phyloP scores from a whole-genome alignment of 23 tunicate genomes.

The Clavelina lepadiformis region DNA sequence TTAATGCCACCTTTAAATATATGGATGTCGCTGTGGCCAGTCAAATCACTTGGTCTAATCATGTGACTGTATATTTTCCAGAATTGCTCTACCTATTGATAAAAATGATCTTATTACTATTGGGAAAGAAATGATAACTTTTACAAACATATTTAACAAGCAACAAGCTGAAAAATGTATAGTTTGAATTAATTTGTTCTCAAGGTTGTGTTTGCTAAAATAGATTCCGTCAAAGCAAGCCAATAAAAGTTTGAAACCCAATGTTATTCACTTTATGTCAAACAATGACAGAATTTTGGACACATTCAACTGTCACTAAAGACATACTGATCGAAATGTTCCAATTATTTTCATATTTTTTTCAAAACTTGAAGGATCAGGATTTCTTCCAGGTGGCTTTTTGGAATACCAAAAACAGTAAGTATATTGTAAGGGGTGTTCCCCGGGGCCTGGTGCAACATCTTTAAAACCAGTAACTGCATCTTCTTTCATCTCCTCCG shows the following conservation, averaged over 20 bases:
- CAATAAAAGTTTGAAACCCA: no score
- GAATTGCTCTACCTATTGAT: slow-evolving; percentile 85
- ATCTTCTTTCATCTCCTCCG: slow-evolving; percentile 34
- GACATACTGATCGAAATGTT: slow-evolving; percentile 71
- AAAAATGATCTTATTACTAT: background rate
- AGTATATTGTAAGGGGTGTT: slow-evolving; percentile 79
- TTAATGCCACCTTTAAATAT: slow-evolving; percentile 90
- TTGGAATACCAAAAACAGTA: slow-evolving; percentile 96
- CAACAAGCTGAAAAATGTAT: no score
- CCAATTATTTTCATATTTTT: slow-evolving; percentile 77
- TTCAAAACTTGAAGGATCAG: slow-evolving; percentile 72
- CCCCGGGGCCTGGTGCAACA: slow-evolving; percentile 71
- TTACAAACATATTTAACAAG: no score
- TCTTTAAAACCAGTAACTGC: slow-evolving; percentile 26
- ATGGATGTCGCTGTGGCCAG: slow-evolving; percentile 84
- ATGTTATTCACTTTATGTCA: no score
- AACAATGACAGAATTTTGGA: no score
- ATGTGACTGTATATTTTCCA: slow-evolving; percentile 97
- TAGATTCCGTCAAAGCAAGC: no score
- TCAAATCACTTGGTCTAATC: slow-evolving; percentile 73
- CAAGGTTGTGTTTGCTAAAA: no score
- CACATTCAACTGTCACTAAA: no score
- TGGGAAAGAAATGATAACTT: background rate
- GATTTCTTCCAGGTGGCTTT: slow-evolving; percentile 64
- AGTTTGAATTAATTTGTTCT: no score